Conservation (phyloP, 2,888 invertebrate species). For the Boloria euphrosyne region DNA sequence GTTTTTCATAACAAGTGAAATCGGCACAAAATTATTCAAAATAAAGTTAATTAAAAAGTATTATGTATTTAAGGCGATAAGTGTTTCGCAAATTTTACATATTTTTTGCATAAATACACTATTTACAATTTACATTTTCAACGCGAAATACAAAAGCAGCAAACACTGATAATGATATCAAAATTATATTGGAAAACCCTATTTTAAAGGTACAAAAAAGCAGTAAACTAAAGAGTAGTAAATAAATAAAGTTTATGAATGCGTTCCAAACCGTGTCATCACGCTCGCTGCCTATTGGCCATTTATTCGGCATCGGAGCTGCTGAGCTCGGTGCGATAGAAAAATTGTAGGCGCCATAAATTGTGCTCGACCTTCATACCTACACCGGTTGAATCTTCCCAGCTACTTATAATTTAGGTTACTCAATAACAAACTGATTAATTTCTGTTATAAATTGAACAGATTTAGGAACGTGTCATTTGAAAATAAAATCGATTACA, state of each 20-base stretch:
- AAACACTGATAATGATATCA: too few species aligned
- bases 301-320: constrained; percentile 21
- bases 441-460: constrained; percentile 4
- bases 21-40: too few species aligned
- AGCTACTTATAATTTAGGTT: constrained; percentile 26
- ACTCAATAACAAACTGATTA: constrained; percentile 28
- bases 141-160: too few species aligned
- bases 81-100: neutral
- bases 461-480: too few species aligned
- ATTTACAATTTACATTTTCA: too few species aligned
- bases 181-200: too few species aligned
- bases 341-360: constrained; percentile 44
- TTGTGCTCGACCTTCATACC: constrained; percentile 45
- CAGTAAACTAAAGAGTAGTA: too few species aligned
- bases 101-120: neutral
- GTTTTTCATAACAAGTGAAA: too few species aligned
- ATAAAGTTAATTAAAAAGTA: too few species aligned
- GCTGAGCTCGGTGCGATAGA: constrained; percentile 25
- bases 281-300: constrained; percentile 22
- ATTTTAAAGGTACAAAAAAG: too few species aligned
- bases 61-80: constrained; percentile 32
- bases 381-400: constrained; percentile 28
- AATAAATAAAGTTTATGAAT: too few species aligned
- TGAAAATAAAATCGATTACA: too few species aligned
- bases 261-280: constrained; percentile 25